A percentile compares a stretch with the other conserved stretches of the same genome.
phyloP scores from a whole-genome alignment of 2,797 vertebrate species.

The Hybognathus amarus region DNA sequence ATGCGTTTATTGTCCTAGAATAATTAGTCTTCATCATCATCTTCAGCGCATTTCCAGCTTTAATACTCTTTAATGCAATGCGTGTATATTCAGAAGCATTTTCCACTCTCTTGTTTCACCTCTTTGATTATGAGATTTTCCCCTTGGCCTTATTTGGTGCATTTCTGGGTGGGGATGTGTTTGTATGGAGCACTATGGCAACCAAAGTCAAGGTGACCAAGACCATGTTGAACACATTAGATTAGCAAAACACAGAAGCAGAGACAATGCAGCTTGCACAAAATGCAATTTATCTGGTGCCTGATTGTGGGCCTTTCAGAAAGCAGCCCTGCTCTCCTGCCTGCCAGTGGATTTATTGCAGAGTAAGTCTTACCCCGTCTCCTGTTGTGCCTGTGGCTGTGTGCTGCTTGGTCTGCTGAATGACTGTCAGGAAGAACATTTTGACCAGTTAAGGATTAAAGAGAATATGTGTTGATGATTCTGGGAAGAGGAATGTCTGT shows the following conservation, averaged over 20 bases:
- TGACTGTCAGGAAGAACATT: conserved; percentile 43
- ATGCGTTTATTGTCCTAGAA: conserved; percentile 79
- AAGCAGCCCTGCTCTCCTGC: conserved; percentile 66
- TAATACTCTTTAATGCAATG: conserved; percentile 24
- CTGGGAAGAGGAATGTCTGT: conserved; percentile 21
- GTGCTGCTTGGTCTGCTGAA: conserved; percentile 33
- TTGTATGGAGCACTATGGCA: conserved; percentile 84
- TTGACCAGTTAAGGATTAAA: conserved; percentile 39
- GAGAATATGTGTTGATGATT: conserved; percentile 28
- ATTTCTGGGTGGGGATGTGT: conserved; percentile 86
- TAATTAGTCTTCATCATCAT: conserved; percentile 76
- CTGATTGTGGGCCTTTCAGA: conserved; percentile 79
- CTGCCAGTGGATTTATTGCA: conserved; percentile 77
- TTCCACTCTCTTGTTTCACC: conserved; percentile 69
- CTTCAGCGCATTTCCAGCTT: conserved; percentile 23
- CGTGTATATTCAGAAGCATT: conserved; percentile 60
- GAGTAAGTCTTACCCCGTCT: conserved; percentile 74
- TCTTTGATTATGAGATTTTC: conserved; percentile 78
- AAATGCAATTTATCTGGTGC: conserved; percentile 78
- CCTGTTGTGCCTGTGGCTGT: conserved; percentile 55
- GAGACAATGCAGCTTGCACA: conserved; percentile 83
- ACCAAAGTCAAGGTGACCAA: conserved; percentile 89
- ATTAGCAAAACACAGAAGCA: conserved; percentile 80
- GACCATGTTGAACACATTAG: conserved; percentile 84
- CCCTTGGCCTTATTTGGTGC: conserved; percentile 83